Evolutionary conservation across 2,113 vertebrate species (phyloP).

Genomic region (Crotalus tigris): DNA sequence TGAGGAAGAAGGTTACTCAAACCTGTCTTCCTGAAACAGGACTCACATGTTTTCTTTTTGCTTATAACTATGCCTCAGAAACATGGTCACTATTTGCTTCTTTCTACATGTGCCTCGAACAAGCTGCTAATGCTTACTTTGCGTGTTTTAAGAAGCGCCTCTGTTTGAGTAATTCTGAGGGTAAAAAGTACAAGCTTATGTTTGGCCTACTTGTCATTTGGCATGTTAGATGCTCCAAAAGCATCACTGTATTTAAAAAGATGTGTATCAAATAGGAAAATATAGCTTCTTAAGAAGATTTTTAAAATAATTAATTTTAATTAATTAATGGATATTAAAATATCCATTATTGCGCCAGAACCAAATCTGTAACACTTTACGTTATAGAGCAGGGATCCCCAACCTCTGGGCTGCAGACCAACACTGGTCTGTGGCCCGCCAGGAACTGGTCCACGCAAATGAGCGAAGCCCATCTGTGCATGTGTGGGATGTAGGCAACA

Average conservation of each 20-base stretch:
- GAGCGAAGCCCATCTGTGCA: background rate
- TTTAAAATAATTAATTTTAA: no score
- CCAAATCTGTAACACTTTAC: background rate
- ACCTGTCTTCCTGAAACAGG: background rate
- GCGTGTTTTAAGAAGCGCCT: rapidly evolving
- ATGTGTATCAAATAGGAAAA: background rate
- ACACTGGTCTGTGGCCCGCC: no score
- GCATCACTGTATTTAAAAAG: background rate
- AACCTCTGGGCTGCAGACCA: background rate
- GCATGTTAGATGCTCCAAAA: background rate
- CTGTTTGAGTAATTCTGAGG: background rate
- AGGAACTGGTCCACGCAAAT: background rate
- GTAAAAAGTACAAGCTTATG: background rate
- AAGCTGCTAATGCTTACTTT: background rate
- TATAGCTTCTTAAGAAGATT: background rate
- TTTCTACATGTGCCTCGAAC: background rate
- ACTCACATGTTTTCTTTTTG: background rate
- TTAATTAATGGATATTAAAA: no score
- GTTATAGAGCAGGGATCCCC: background rate
- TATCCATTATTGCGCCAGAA: background rate
- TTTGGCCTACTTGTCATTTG: background rate
- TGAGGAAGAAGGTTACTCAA: background rate
- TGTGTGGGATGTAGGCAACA: background rate
- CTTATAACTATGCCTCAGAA: background rate
- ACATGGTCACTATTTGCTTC: background rate